Evolutionary conservation across 2,888 invertebrate genomes (phyloP), one percentile per base, ranked within the genome.

Genomic region (Matsumyia berberina): DNA sequence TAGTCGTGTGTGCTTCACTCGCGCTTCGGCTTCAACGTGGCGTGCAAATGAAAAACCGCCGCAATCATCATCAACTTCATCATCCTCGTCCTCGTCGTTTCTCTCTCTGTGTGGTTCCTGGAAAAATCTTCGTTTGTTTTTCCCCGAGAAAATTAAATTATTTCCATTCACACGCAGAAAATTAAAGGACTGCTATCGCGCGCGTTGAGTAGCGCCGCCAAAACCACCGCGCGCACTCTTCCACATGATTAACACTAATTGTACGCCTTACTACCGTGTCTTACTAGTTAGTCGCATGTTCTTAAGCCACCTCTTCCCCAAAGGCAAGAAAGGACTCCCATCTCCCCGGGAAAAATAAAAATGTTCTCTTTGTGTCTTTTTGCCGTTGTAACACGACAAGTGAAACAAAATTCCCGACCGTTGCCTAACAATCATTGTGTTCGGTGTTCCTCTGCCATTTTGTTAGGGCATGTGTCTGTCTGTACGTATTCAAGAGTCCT

Each of bases 211-310:
- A 62, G 49, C 64, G 42, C 33, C 9, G 19, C 44, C 46, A n/a
- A n/a, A n/a, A 15, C 51, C 42, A 12, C n/a, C 24, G 31, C 33
- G 24, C 49, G 11, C 53, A 35, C 31, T 33, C 37, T 55, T 66
- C 46, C 69, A 81, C 70, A 64, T 76, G 69, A 77, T 82, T 82
- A 77, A 69, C 60, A 70, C 51, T 64, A 64, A 70, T 58, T 77
- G 64, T 24, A 24, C 64, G 46, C 49, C 39, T 49, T 19, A 19
- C 51, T 55, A 17, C 33, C 31, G 5, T 12, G 53, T 24, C 9
- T 5, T 9, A 9, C 15, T 46, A 31, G 51, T 35, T 24, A 24
- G 24, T 24, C 24, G 12, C 12, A 51, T 51, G 31, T 31, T 31
- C 53, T 29, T 24, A 17, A 44, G 15, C 15, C 17, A 19, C 9